phyloP scores from a whole-genome alignment of 2,113 vertebrate genomes.

The Probosciger aterrimus region DNA sequence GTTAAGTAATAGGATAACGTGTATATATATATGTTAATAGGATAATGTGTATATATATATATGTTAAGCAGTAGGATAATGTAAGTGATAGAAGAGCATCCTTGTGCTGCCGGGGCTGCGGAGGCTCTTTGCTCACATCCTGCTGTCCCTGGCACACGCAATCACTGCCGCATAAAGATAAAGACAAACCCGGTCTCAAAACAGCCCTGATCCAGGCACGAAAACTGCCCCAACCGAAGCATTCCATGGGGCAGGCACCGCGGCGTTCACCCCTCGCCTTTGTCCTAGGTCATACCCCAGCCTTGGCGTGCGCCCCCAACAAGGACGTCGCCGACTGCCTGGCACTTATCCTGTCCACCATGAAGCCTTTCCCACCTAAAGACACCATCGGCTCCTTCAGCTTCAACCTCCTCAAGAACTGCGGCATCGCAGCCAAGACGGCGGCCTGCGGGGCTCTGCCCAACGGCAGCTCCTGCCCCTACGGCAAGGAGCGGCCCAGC shows the following conservation, averaged over 20 bases:
- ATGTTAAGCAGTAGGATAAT: too few species aligned
- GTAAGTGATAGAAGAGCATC: too few species aligned
- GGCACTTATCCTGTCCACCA: slow-evolving; percentile 97
- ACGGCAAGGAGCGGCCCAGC: slow-evolving; percentile 78
- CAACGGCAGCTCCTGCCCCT: slow-evolving; percentile 76
- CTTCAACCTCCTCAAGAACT: slow-evolving; percentile 93
- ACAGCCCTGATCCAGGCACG: rapidly evolving
- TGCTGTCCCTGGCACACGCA: not conserved
- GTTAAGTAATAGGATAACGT: not conserved
- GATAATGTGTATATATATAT: too few species aligned
- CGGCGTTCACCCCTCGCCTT: not conserved
- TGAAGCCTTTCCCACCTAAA: slow-evolving; percentile 96
- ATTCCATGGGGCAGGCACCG: rapidly evolving
- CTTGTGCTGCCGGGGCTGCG: not conserved
- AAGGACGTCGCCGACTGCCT: slow-evolving; percentile 97
- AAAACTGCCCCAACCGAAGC: rapidly evolving
- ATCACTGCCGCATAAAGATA: not conserved
- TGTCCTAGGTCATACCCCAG: slow-evolving; percentile 87
- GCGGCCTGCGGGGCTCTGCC: slow-evolving; percentile 80
- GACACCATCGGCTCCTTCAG: slow-evolving; percentile 85
- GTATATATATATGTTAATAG: too few species aligned
- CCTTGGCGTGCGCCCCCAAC: slow-evolving; percentile 95
- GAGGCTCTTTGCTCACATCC: not conserved
- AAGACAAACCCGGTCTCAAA: not conserved
- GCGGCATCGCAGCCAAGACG: slow-evolving; percentile 82